Evolutionary conservation across 1,140 invertebrate species (phyloP), one percentile per base, ranked within the genome.

Genomic region (Achatina immaculata): DNA sequence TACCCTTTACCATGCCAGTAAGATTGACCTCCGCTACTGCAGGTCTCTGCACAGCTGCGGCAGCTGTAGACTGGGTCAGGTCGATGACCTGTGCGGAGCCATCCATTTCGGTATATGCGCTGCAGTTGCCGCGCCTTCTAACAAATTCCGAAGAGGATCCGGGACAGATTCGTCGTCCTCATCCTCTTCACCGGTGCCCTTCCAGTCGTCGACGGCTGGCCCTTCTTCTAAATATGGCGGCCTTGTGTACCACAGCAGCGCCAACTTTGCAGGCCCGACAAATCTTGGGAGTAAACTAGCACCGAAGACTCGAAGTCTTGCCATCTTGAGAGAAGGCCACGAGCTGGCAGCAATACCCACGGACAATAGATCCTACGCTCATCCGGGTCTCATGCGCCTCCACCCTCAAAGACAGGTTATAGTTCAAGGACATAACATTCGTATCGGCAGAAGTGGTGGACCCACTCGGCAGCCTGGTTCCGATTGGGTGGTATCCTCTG

Each of bases 31-130:
- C 42, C 87, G 91, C 42, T 91, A 92, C 80, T 87, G 90, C 66
- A 90, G 93, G 3, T 91, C 92, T 6, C 89, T 93, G 9, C 93
- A 93, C 87, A 92, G 91, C 83, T 92, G 92, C 55, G 91, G 92
- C 58, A 91, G 85, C 86, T 87, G 83, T 75, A 78, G 24, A 73
- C 75, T 82, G 77, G 82, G 80, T 81, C 79, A 76, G 82, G 82
- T 71, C 77, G 68, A 82, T 7, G 72, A 82, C 3, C 83, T 83
- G 11, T 94, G 93, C 83, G 90, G 90, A 77, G 92, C 93, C 24
- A 91, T 94, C n/a, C 93, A 94, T 84, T 93, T 93, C 83, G 93
- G 93, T 16, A 91, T 93, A 83, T 94, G 93, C 73, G 92, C 93
- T 0, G 92, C 93, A 0, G 91, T 94, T 19, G 80, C 85, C 38